phyloP scores from a whole-genome alignment of 1,140 invertebrate genomes.

The Aporrectodea caliginosa region DNA sequence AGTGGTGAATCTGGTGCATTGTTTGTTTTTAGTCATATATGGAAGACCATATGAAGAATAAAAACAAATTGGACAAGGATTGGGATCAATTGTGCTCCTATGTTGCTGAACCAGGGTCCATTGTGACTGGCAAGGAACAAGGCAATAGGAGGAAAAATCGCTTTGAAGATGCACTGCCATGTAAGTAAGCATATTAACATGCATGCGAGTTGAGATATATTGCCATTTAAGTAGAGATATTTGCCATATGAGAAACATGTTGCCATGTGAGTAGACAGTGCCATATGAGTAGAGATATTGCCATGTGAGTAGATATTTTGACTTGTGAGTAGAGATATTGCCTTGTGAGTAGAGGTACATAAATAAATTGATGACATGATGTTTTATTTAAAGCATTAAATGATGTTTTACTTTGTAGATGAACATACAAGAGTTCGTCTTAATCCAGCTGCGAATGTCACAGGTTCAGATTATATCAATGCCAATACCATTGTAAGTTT shows the following conservation, averaged over 20 bases:
- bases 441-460: not conserved
- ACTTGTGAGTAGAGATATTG: too few relatives aligned
- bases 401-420: too few relatives aligned
- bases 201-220: too few relatives aligned
- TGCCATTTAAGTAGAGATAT: too few relatives aligned
- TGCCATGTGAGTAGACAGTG: too few relatives aligned
- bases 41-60: slow-evolving; percentile 97
- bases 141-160: not conserved
- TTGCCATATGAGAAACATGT: too few relatives aligned
- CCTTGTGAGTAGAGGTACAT: too few relatives aligned
- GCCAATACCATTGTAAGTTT: not conserved
- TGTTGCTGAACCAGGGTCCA: slow-evolving; percentile 75
- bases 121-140: not conserved
- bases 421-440: not conserved
- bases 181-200: too few relatives aligned
- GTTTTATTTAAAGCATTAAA: too few relatives aligned
- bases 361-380: too few relatives aligned
- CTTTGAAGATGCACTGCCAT: not conserved
- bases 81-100: slow-evolving; percentile 92
- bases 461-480: not conserved
- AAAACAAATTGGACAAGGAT: slow-evolving; percentile 89
- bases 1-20: not conserved
- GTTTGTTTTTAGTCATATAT: slow-evolving; percentile 76
- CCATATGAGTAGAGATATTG: too few relatives aligned
- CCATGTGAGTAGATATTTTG: too few relatives aligned